Base-by-base conservation (phyloP, 2,113 vertebrate genomes). In the Microcebus lehilahytsara region DNA sequence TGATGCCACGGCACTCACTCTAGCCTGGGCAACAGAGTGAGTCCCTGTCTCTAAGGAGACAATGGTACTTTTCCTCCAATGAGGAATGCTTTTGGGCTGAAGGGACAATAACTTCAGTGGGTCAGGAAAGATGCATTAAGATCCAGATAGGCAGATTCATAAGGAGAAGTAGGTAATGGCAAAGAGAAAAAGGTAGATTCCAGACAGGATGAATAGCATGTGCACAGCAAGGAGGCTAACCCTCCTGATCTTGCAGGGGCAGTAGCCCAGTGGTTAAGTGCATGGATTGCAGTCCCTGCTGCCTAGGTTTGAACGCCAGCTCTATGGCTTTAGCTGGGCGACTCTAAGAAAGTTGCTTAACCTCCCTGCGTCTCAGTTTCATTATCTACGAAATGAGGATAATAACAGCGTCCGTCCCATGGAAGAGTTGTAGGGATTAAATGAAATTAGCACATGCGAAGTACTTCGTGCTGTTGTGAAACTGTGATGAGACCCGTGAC, bases 341-440 rank as follows among this genome's bases (percentile, higher is more conserved):
- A 74, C 78, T 92, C 75, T 14, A 92, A 49, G 27, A 56, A 84
- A 91, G 79, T 10, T 20, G 64, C 37, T 92, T 58, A 88, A 92
- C 83, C 37, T 88, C 72, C 79, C 64, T 23, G 53, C 74, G 74
- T 85, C 46, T 74, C 62, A 51, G 62, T 91, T 79, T 51, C 60
- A 53, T 51, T 89, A 96, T n/a, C 27, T 71, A 62, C 37, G 75
- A 74, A 75, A 42, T 46, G 25, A 19, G 66, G 92, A 80, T 51
- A 51, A 88, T 40, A 67, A 75, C 0, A 89, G 37, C 32, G 64
- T 64, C n/a, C 32, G 13, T 49, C 13, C 40, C 27, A 12, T 12
- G 60, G 62, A 71, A 37, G 17, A 80, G n/a, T 51, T 13, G 2
- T 37, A 85, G 75, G 40, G 32, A 40, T 49, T 37, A 46, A 64